A percentile compares a stretch with the other conserved stretches of the same genome.
Evolutionary conservation across 92 coral and sea anemone species (phyloP).

Genomic region (Chrysogorgia sp.): DNA sequence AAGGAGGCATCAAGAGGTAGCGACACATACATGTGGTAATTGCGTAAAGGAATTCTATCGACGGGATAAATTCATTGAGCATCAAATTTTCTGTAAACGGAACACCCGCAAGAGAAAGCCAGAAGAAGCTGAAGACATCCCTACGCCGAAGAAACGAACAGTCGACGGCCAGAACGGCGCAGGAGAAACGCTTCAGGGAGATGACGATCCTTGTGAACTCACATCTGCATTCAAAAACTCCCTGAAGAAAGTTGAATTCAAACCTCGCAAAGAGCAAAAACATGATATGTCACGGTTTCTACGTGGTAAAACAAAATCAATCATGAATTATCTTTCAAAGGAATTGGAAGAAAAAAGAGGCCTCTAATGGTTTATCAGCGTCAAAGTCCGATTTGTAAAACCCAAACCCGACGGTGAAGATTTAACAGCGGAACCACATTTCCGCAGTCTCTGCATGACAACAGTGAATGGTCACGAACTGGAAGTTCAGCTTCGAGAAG

Average conservation of each 20-base stretch:
- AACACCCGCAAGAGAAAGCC: too few species aligned
- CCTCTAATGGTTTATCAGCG: constrained; percentile 38
- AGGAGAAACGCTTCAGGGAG: too few species aligned
- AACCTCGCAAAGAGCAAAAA: constrained; percentile 35
- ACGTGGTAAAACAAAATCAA: constrained; percentile 13
- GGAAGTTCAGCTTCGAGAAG: constrained; percentile 12
- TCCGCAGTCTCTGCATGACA: constrained; percentile 38
- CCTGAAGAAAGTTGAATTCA: constrained; percentile 29
- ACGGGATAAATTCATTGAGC: too few species aligned
- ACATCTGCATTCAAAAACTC: too few species aligned
- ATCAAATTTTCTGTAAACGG: too few species aligned
- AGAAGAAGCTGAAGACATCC: too few species aligned
- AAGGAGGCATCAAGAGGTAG: too few species aligned
- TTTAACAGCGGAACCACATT: constrained; percentile 41
- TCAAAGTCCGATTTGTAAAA: constrained; percentile 49
- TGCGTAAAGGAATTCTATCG: too few species aligned
- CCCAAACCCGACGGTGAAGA: constrained; percentile 47
- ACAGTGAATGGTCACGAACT: constrained; percentile 25
- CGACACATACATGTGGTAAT: too few species aligned
- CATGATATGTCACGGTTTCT: constrained; percentile 32
- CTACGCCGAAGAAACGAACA: too few species aligned
- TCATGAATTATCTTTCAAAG: neutral
- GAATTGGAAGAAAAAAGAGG: constrained; percentile 34
- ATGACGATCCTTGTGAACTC: too few species aligned
- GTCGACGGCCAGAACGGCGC: too few species aligned